phyloP scores from a whole-genome alignment of 2,797 vertebrate genomes.

The Alouatta caraya region DNA sequence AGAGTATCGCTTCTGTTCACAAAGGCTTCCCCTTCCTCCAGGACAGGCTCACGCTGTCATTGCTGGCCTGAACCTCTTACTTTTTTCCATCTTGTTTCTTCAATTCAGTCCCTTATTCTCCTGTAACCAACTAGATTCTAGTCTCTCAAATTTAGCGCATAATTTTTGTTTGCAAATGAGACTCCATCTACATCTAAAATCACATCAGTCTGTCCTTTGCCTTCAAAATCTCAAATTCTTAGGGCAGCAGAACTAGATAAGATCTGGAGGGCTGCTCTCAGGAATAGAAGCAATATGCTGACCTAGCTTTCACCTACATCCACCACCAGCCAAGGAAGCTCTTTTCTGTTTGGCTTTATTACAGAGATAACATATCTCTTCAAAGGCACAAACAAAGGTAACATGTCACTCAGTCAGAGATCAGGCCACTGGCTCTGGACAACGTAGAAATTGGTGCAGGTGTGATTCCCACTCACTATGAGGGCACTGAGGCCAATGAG shows the following conservation, averaged over 20 bases:
- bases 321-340: background rate
- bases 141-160: background rate
- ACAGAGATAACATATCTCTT: background rate
- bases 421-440: background rate
- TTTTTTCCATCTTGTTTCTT: background rate
- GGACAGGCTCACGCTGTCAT: background rate
- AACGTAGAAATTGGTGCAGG: background rate
- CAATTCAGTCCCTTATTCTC: background rate
- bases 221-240: background rate
- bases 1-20: background rate
- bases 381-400: background rate
- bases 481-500: background rate
- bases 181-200: background rate
- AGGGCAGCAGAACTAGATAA: background rate
- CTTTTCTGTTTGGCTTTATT: background rate
- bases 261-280: background rate
- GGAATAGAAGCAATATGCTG: background rate
- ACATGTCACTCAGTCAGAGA: background rate
- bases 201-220: background rate
- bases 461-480: background rate
- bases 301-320: background rate
- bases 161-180: slow-evolving; percentile 40
- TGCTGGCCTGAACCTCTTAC: background rate
- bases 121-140: background rate
- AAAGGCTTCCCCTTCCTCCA: background rate